Percentiles rank a stretch among this genome's conserved stretches.
These are phyloP conservation scores for Dipodomys merriami DNA, from an alignment of 2,113 vertebrate genomes.

Conservation along the genomic window DNA sequence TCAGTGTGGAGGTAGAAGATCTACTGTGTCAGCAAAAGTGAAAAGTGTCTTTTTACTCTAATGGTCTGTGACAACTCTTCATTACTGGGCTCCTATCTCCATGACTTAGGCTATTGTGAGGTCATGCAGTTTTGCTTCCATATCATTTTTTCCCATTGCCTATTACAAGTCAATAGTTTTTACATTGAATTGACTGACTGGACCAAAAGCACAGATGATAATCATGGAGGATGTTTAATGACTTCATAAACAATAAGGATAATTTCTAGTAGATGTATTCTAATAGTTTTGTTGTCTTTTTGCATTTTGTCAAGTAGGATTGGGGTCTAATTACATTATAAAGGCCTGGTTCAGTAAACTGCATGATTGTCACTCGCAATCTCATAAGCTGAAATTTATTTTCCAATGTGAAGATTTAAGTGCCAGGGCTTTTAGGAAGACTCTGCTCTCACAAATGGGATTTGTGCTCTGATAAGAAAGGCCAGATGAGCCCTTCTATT, in stretches of 20 bases:
- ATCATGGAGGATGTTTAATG: not conserved
- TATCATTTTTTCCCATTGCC: not conserved
- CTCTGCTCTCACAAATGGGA: not conserved
- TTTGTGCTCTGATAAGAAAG: not conserved
- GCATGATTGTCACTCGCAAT: not conserved
- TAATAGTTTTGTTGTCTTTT: not conserved
- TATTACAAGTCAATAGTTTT: not conserved
- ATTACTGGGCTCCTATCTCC: not conserved
- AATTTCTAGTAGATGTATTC: not conserved
- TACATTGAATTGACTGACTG: not conserved
- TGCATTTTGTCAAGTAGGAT: not conserved
- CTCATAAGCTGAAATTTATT: not conserved
- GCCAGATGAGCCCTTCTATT: accelerated
- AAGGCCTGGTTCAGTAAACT: not conserved
- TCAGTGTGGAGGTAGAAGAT: not conserved
- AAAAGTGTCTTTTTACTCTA: not conserved
- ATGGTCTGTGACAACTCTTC: not conserved
- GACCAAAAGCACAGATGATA: not conserved
- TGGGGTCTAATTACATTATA: not conserved
- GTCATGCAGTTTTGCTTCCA: not conserved
- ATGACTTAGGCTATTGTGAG: not conserved
- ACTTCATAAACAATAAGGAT: not conserved
- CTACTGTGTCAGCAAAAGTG: accelerated
- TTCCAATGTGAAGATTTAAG: not conserved
- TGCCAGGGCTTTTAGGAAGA: accelerated